Percentiles rank a stretch among this genome's conserved stretches.
These are phyloP conservation scores for Dromaius novaehollandiae DNA, from an alignment of 2,113 vertebrate genomes.

Conservation along the genomic window DNA sequence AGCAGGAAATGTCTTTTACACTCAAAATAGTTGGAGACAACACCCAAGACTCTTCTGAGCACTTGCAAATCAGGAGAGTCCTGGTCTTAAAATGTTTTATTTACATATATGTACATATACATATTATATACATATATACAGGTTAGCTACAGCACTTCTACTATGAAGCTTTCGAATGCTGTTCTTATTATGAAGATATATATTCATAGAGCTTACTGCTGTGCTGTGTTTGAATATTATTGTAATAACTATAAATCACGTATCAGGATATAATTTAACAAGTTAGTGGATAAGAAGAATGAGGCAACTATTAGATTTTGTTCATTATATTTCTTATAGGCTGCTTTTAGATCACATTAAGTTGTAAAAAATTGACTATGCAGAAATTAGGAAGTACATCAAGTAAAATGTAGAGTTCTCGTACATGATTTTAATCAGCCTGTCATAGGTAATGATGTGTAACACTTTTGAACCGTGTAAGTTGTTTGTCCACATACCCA, in stretches of 20 bases:
- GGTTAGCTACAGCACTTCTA: neutral
- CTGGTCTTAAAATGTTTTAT: neutral
- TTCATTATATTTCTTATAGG: neutral
- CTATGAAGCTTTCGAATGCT: neutral
- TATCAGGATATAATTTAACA: neutral
- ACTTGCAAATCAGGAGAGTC: neutral
- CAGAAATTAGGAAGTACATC: neutral
- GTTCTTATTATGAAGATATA: neutral
- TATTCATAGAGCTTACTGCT: neutral
- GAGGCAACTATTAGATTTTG: neutral
- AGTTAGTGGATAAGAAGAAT: neutral
- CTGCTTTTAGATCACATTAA: neutral
- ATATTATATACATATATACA: too few relatives aligned
- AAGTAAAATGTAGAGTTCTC: neutral
- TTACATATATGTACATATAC: neutral
- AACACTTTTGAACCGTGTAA: neutral
- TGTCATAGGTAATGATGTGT: rapidly evolving
- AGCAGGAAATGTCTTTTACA: neutral
- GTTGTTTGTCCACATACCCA: neutral
- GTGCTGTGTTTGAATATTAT: neutral
- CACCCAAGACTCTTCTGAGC: neutral
- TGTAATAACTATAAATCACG: neutral
- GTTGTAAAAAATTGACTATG: neutral
- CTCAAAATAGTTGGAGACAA: neutral
- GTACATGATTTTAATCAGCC: neutral